Evolutionary conservation across 1,140 invertebrate genomes (phyloP).

Genomic region (Tyrophagus putrescentiae): DNA sequence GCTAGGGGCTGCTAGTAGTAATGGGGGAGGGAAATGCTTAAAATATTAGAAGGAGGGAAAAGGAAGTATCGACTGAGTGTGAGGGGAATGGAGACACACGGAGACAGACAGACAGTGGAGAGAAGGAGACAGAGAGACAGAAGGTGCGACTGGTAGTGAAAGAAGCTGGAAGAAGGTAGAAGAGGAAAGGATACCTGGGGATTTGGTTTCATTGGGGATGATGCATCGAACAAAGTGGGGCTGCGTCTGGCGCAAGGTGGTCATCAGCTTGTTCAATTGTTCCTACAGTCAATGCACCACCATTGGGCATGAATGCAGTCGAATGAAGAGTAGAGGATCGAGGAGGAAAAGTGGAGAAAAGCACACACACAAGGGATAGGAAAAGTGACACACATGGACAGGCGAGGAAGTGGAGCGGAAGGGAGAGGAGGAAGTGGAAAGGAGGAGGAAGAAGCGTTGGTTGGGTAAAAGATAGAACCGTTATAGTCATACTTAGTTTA

Average conservation of each 20-base stretch:
- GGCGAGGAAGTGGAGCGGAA: neutral
- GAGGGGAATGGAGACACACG: neutral
- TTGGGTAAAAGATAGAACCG: too few species aligned
- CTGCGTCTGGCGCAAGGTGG: conserved; percentile 40
- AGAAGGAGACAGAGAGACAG: neutral
- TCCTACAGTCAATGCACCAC: conserved; percentile 49
- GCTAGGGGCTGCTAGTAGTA: too few species aligned
- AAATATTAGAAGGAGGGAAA: too few species aligned
- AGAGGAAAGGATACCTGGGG: conserved; percentile 31
- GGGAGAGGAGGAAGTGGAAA: too few species aligned
- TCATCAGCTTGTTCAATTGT: conserved; percentile 40
- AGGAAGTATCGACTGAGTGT: too few species aligned
- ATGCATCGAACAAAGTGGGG: conserved; percentile 46
- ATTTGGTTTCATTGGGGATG: conserved; percentile 47
- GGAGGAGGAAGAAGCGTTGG: too few species aligned
- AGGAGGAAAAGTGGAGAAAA: neutral
- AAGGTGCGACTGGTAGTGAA: neutral
- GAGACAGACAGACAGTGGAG: neutral
- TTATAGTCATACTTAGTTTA: too few species aligned
- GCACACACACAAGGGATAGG: neutral
- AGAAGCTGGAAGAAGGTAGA: neutral
- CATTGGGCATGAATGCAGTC: too few species aligned
- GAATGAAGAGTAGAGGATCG: too few species aligned
- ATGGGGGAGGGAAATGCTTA: too few species aligned
- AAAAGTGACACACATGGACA: neutral